Percentiles rank a stretch among this genome's conserved stretches.
Evolutionary conservation across 2,797 vertebrate species (phyloP).

Genomic region (Manis pentadactyla): DNA sequence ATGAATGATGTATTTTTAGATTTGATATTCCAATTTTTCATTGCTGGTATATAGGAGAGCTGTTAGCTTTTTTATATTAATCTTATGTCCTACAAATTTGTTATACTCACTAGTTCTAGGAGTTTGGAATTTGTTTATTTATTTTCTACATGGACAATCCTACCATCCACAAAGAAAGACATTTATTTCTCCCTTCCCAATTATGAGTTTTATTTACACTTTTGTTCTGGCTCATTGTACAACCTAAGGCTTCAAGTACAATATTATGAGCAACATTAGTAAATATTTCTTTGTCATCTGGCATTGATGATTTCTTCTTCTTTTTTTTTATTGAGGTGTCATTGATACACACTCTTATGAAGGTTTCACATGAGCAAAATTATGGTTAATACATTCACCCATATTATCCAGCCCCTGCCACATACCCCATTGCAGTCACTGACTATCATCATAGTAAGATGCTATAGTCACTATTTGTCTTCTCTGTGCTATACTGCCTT

Average conservation of each 20-base stretch:
- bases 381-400: no score
- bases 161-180: neutral
- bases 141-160: neutral
- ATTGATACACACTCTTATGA: no score
- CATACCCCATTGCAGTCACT: no score
- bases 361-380: no score
- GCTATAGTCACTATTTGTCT: no score
- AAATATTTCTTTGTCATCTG: neutral
- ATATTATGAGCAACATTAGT: neutral
- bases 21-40: neutral
- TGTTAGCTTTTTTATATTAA: neutral
- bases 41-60: neutral
- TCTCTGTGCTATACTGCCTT: no score
- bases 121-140: neutral
- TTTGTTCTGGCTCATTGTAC: neutral
- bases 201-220: neutral
- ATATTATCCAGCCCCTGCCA: no score
- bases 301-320: neutral
- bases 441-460: no score
- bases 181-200: neutral
- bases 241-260: neutral
- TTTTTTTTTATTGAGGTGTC: no score
- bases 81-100: neutral
- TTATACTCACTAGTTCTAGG: neutral
- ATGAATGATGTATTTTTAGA: neutral